phyloP scores from a whole-genome alignment of 1,140 invertebrate genomes.

The Muscidifurax raptorellus region DNA sequence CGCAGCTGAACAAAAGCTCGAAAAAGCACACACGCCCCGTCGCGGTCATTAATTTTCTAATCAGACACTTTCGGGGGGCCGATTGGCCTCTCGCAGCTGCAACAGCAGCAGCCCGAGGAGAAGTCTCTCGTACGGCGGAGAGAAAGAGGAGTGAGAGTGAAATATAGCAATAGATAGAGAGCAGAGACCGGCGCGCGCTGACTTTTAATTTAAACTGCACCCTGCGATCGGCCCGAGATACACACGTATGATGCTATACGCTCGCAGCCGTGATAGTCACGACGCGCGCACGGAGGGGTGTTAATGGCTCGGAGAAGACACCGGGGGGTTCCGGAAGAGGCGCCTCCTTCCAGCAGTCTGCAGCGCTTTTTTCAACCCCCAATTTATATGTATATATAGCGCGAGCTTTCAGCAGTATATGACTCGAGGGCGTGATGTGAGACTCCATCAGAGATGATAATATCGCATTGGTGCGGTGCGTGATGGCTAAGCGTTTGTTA shows the following conservation, averaged over 20 bases:
- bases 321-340: slow-evolving; percentile 46
- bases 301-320: slow-evolving; percentile 46
- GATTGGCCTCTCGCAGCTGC: slow-evolving; percentile 24
- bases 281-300: slow-evolving; percentile 50
- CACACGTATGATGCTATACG: slow-evolving; percentile 14
- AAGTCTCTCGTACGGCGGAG: not conserved
- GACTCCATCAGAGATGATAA: slow-evolving; percentile 54
- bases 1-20: slow-evolving; percentile 16
- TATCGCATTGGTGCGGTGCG: slow-evolving; percentile 62
- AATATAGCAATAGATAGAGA: not conserved
- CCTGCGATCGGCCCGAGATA: slow-evolving; percentile 39
- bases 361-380: slow-evolving; percentile 9
- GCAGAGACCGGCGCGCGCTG: slow-evolving; percentile 26
- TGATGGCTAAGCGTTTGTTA: slow-evolving; percentile 64
- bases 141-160: not conserved
- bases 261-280: slow-evolving; percentile 15
- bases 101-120: not conserved
- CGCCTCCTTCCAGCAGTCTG: slow-evolving; percentile 20
- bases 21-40: slow-evolving; percentile 20
- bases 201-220: slow-evolving; percentile 46
- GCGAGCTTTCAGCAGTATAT: slow-evolving; percentile 48
- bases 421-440: not conserved
- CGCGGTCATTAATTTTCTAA: slow-evolving; percentile 51
- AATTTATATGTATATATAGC: slow-evolving; percentile 23
- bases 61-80: slow-evolving; percentile 31